Base-by-base conservation (phyloP, 2,113 vertebrate genomes). In the Pelecanus crispus region DNA sequence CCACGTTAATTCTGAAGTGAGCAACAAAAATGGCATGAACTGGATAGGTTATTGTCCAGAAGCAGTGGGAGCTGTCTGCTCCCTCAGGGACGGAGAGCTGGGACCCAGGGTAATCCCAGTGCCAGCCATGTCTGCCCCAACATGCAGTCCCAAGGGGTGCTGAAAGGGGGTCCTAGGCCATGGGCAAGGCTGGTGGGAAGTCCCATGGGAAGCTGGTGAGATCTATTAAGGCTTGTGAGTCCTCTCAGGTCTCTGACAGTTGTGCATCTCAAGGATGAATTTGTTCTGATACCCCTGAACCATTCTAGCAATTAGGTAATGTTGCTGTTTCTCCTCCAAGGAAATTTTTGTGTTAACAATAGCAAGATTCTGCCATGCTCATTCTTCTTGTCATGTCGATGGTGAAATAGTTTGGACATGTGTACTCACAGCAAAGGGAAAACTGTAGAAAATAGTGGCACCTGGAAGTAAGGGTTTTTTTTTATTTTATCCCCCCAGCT, bases 31-130 rank as follows among this genome's bases (percentile, higher is more conserved):
- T 5, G 6, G 7, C 25, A 20, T 52, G 25, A 77, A 66, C 7
- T 1, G 1, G 8, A 25, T 8, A 70, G 65, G 24, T 24, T 53
- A 26, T 6, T 58, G 17, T 22, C 11, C 10, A 32, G 24, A 47
- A 84, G 16, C 49, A 86, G 75, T 31, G 52, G 16, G 3, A 56
- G 5, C 2, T 58, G 6, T 44, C 14, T 77, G 17, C 29, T 44
- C 34, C 34, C 38, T 49, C 22, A 58, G 19, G 4, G 53, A 13
- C 34, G 40, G 45, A 66, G 59, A 62, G 4, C 5, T 1, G 7
- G 59, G 34, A 61, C 7, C 1, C 36, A 55, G 0, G 0, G 11
- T 1, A 4, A 55, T 50, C n/a, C 29, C 18, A 70, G 5, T 21
- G 15, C 24, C n/a, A 72, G 16, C 5, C 2, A 2, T 17, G 4